phyloP scores from a whole-genome alignment of 2,113 vertebrate species.

The Callaeas wilsoni region DNA sequence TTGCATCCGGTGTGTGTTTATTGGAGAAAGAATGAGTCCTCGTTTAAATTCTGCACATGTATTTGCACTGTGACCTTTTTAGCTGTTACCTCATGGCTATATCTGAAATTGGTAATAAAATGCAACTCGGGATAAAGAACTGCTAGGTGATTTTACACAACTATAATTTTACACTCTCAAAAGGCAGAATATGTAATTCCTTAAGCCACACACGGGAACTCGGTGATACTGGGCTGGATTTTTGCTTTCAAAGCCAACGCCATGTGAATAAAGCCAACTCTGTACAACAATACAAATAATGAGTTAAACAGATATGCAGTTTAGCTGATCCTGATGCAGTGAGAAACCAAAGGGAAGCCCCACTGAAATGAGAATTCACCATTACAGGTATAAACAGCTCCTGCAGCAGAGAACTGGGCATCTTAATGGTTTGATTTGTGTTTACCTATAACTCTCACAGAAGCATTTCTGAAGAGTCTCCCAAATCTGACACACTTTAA shows the following conservation, averaged over 20 bases:
- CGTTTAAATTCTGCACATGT: constrained; percentile 32
- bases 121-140: not conserved
- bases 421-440: not conserved
- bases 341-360: not conserved
- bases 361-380: not conserved
- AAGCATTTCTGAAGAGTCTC: not conserved
- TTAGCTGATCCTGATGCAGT: not conserved
- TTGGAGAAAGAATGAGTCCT: constrained; percentile 21
- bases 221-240: not conserved
- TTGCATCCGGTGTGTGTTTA: constrained; percentile 57
- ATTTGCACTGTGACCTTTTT: constrained; percentile 45
- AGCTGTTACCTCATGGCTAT: constrained; percentile 35
- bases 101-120: constrained; percentile 58
- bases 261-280: not conserved
- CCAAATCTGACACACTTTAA: not conserved
- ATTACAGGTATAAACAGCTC: not conserved
- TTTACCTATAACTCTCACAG: not conserved
- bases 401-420: not conserved
- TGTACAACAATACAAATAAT: not conserved
- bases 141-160: constrained; percentile 51
- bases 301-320: not conserved
- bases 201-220: constrained; percentile 35
- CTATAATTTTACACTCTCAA: constrained; percentile 38
- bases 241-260: constrained; percentile 9
- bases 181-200: constrained; percentile 41